Evolutionary conservation across 2,888 invertebrate genomes (phyloP).

Genomic region (Amiota minor): DNA sequence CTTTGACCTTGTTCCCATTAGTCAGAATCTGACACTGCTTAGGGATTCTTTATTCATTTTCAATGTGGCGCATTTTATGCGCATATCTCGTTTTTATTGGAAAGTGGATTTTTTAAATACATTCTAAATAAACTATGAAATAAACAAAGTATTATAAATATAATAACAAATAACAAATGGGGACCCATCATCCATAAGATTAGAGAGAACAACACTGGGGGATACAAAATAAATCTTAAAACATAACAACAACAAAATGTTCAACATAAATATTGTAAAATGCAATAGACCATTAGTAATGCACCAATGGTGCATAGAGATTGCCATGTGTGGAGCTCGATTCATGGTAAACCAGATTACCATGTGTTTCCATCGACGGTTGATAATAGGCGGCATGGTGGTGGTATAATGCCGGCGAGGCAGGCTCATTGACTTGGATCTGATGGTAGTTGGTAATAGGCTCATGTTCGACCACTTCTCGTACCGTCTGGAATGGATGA

Average conservation of each 20-base stretch:
- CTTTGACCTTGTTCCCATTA: no score
- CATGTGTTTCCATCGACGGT: conserved; percentile 54
- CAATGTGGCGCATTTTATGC: conserved; percentile 16
- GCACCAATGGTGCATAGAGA: conserved; percentile 39
- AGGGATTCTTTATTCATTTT: neutral
- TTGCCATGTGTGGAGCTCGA: conserved; percentile 53
- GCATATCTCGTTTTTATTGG: conserved; percentile 20
- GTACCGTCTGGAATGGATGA: conserved; percentile 78
- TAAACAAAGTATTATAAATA: no score
- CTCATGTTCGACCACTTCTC: conserved; percentile 77
- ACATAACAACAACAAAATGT: conserved; percentile 18
- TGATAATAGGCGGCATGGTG: conserved; percentile 62
- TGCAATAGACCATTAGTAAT: neutral
- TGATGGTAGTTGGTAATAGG: conserved; percentile 77
- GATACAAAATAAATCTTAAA: conserved; percentile 2
- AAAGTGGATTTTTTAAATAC: conserved; percentile 8
- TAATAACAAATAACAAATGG: no score
- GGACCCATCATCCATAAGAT: no score
- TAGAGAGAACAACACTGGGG: no score
- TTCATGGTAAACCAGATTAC: conserved; percentile 55
- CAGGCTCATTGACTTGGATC: conserved; percentile 76
- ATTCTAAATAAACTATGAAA: no score
- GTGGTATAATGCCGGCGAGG: conserved; percentile 63
- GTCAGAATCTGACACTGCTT: no score
- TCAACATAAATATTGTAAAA: neutral